Base-by-base conservation (phyloP, 1,140 invertebrate genomes). In the Drosophila takahashii region DNA sequence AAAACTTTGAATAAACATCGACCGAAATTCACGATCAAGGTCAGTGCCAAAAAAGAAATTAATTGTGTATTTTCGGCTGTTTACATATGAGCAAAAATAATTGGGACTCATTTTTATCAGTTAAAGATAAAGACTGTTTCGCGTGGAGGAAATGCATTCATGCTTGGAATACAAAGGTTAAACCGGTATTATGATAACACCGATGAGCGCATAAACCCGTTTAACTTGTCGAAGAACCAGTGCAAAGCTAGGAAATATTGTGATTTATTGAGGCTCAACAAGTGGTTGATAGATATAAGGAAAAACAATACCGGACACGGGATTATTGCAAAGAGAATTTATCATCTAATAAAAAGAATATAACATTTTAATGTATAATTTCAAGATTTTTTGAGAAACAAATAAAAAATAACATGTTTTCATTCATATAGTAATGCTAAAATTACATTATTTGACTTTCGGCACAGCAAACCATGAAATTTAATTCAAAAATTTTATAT, bases 21-120 rank as follows among this genome's bases (percentile, higher is more conserved):
- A 42, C 37, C 42, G 6, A 47, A 73, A 76, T 77, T 74, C 67
- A 89, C 57, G 73, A 77, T 77, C 84, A 87, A 87, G 84, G 84
- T 87, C 56, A 79, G 64, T 15, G 47, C 41, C 42, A 29, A 76
- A 75, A 65, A 52, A 26, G 29, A 36, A 77, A 57, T 57, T 52
- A 52, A 59, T 47, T 37, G 18, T 50, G 36, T 42, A 41, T 57
- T 76, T 58, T 75, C 4, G 70, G 13, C 37, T 75, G 71, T 75
- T 75, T 75, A 57, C 45, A 54, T 54, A 47, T 27, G n/a, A 0
- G 16, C n/a, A 45, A 70, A 52, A 47, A 39, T 41, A 42, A 54
- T 64, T 13, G 58, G 26, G 6, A 59, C 10, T 75, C 9, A 3
- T 54, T 42, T 50, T 76, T 77, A 77, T 76, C 74, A 77, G 50